A percentile compares a stretch with the other conserved stretches of the same genome.
Conservation (phyloP, 2,888 invertebrate species). For the Polyommatus icarus region DNA sequence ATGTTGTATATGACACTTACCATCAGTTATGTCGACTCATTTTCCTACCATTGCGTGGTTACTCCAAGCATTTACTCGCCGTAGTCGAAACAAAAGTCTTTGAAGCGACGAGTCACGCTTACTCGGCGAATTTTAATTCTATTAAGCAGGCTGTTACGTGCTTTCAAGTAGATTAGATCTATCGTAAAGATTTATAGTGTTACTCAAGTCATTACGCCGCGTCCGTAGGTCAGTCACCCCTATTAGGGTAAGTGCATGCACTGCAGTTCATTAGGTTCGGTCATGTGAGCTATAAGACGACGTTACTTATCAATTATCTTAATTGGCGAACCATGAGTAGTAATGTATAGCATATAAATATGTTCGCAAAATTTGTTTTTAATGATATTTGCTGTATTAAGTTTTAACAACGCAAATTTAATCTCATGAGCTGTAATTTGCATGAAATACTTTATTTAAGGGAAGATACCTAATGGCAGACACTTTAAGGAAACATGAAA, state of each 20-base stretch:
- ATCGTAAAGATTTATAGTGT: slow-evolving; percentile 16
- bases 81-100: neutral
- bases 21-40: neutral
- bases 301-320: neutral
- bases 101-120: neutral
- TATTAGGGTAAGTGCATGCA: slow-evolving; percentile 32
- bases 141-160: slow-evolving; percentile 17
- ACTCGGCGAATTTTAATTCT: slow-evolving; percentile 7
- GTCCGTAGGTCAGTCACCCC: slow-evolving; percentile 33
- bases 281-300: neutral
- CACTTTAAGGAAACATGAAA: no score
- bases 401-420: no score
- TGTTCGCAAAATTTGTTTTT: no score
- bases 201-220: slow-evolving; percentile 20
- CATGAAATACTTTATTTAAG: no score
- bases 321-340: neutral
- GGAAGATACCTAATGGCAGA: no score
- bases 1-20: no score
- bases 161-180: slow-evolving; percentile 20
- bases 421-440: no score
- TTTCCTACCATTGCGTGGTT: neutral
- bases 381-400: no score
- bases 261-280: slow-evolving; percentile 25
- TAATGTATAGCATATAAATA: no score
- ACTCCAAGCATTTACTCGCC: neutral